phyloP scores from a whole-genome alignment of 2,888 invertebrate genomes.

The Drosophila ustulata region DNA sequence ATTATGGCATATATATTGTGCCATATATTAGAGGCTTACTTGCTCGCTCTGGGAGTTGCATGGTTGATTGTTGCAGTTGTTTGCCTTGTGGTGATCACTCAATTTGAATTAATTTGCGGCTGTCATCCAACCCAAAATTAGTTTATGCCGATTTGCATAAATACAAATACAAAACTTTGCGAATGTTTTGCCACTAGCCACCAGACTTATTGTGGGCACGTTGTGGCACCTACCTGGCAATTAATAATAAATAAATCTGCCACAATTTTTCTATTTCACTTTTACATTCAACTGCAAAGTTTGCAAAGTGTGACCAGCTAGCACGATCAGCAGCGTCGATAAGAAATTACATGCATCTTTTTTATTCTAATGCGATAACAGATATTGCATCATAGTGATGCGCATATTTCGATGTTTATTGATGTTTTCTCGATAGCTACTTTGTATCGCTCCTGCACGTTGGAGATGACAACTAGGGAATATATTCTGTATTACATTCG shows the following conservation, averaged over 20 bases:
- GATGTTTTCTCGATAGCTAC: too few relatives aligned
- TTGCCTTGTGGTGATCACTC: constrained; percentile 73
- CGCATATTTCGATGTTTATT: too few relatives aligned
- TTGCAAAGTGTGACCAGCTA: background rate
- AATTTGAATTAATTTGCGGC: constrained; percentile 80
- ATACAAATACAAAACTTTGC: constrained; percentile 53
- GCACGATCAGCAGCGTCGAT: too few relatives aligned
- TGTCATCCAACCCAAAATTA: constrained; percentile 75
- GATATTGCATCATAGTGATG: too few relatives aligned
- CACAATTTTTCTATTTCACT: background rate
- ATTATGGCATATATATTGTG: constrained; percentile 71
- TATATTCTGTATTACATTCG: too few relatives aligned
- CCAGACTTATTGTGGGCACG: constrained; percentile 7
- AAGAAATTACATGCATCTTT: background rate
- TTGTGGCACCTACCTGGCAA: constrained; percentile 18
- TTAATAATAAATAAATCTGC: background rate
- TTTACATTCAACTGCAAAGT: background rate
- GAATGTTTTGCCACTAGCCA: constrained; percentile 12
- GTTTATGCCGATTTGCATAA: constrained; percentile 74
- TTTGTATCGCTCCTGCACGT: too few relatives aligned
- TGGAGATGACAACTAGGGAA: too few relatives aligned
- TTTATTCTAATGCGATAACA: too few relatives aligned
- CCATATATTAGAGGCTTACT: constrained; percentile 59
- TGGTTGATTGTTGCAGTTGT: constrained; percentile 47
- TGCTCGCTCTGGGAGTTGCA: constrained; percentile 4